These are phyloP conservation scores for Rhodeus uyekii DNA, from an alignment of 2,797 vertebrate genomes.

Conservation along the genomic window DNA sequence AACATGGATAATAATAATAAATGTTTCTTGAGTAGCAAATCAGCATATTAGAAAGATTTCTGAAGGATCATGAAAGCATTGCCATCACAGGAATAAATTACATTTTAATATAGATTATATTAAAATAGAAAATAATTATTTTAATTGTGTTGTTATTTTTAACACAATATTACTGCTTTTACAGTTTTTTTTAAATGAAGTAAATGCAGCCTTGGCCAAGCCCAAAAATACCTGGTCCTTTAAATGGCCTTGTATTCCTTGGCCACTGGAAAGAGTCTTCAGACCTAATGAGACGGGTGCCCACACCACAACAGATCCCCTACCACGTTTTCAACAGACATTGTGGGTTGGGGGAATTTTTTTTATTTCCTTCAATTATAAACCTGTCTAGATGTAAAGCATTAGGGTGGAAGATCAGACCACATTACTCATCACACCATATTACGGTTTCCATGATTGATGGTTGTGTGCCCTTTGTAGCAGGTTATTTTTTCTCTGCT, in stretches of 20 bases:
- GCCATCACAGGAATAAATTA: not conserved
- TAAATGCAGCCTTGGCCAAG: not conserved
- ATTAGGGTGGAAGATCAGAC: slow-evolving; percentile 15
- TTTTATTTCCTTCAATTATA: slow-evolving; percentile 16
- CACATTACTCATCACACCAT: slow-evolving; percentile 13
- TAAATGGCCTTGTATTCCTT: not conserved
- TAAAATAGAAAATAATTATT: not conserved
- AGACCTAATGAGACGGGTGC: not conserved
- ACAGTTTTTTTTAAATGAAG: not conserved
- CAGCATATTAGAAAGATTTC: not conserved
- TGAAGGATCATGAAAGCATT: not conserved
- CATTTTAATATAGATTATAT: not conserved
- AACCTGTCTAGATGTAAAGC: slow-evolving; percentile 22
- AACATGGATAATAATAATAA: not conserved
- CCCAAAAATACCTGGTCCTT: not conserved
- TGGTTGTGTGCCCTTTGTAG: slow-evolving; percentile 3
- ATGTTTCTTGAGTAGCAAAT: not conserved
- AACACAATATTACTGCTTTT: not conserved
- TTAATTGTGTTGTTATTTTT: too few species aligned
- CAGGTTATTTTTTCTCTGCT: slow-evolving; percentile 4
- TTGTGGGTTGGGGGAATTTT: not conserved
- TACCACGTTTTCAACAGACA: slow-evolving; percentile 13
- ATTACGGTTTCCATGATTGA: slow-evolving; percentile 2
- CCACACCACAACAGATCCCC: not conserved
- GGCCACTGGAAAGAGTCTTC: not conserved